A percentile compares a stretch with the other conserved stretches of the same genome.
Conservation (phyloP, 2,113 vertebrate species). For the Coregonus clupeaformis region DNA sequence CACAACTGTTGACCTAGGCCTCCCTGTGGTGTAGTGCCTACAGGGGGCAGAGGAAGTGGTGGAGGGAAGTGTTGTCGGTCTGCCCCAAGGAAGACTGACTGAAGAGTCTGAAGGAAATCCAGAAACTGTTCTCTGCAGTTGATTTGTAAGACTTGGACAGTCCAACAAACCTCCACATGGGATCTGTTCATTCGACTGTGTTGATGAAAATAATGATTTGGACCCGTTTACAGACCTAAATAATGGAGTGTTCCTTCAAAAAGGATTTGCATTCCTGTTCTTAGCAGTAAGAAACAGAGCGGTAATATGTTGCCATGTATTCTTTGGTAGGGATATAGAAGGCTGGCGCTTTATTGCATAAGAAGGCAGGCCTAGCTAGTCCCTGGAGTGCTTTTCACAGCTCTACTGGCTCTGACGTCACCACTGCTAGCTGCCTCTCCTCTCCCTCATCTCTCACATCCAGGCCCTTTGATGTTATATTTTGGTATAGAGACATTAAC, state of each 20-base stretch:
- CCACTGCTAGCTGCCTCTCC: slow-evolving; percentile 6
- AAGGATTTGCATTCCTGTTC: no score
- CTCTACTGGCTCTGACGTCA: slow-evolving; percentile 5
- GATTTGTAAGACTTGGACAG: neutral
- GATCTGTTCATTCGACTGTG: neutral
- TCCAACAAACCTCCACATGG: neutral
- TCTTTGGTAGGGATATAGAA: slow-evolving; percentile 14
- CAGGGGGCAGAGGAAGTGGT: neutral
- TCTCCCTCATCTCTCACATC: neutral
- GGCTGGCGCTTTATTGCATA: slow-evolving; percentile 18
- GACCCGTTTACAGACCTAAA: no score
- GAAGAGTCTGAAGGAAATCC: neutral
- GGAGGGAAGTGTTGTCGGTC: neutral
- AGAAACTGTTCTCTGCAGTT: neutral
- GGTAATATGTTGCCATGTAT: neutral
- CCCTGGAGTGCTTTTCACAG: slow-evolving; percentile 15
- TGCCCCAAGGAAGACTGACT: neutral
- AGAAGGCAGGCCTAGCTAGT: slow-evolving; percentile 6
- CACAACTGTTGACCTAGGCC: neutral
- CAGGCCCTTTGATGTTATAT: slow-evolving; percentile 14
- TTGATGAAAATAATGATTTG: neutral
- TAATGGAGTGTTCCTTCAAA: no score
- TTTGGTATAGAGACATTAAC: slow-evolving; percentile 7
- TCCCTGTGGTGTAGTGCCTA: neutral
- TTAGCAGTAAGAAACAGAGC: no score